phyloP scores from a whole-genome alignment of 1,140 invertebrate species.

The Andricus grossulariae region DNA sequence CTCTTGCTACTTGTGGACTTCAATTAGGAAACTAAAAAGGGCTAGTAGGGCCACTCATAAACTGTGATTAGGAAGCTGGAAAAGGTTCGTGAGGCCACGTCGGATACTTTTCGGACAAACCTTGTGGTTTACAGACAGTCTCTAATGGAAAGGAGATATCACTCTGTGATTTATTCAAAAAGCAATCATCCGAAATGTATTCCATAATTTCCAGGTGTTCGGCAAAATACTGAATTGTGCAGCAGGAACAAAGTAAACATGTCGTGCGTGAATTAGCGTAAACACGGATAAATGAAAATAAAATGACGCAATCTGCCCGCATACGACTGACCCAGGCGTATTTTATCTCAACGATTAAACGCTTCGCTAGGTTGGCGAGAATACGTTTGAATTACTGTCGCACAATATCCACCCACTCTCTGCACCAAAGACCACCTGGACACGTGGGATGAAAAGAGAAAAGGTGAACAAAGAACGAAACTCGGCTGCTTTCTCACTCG shows the following conservation, averaged over 20 bases:
- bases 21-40: too few relatives aligned
- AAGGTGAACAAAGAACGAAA: not conserved
- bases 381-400: conserved; percentile 21
- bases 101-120: too few relatives aligned
- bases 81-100: too few relatives aligned
- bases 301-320: conserved; percentile 3
- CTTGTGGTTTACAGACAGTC: too few relatives aligned
- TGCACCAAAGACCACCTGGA: conserved; percentile 23
- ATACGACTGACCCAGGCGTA: conserved; percentile 16
- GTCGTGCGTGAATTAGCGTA: conserved; percentile 5
- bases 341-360: conserved; percentile 30
- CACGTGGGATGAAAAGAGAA: conserved; percentile 8
- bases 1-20: too few relatives aligned
- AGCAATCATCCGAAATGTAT: not conserved
- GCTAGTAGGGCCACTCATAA: too few relatives aligned
- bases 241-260: conserved; percentile 6
- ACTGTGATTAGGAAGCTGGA: too few relatives aligned
- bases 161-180: too few relatives aligned
- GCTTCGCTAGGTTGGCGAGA: conserved; percentile 6
- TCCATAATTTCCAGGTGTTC: not conserved
- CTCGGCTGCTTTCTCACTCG: not conserved
- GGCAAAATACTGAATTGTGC: not conserved
- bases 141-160: too few relatives aligned
- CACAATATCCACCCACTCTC: conserved; percentile 11
- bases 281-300: not conserved